phyloP scores from a whole-genome alignment of 2,113 vertebrate species.

The Parus major region DNA sequence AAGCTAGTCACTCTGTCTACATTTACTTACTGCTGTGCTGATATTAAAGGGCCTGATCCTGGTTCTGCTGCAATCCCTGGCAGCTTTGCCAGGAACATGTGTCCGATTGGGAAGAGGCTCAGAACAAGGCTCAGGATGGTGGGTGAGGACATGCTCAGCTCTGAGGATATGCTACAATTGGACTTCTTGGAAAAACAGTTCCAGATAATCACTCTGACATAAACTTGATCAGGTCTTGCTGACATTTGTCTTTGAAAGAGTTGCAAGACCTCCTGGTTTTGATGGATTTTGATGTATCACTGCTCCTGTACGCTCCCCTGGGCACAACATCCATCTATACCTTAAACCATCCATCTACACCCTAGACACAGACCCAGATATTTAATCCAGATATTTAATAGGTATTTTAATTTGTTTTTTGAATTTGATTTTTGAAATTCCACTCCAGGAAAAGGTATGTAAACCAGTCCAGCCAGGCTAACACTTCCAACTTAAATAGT shows the following conservation, averaged over 20 bases:
- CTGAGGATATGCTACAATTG: not conserved
- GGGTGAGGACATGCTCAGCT: not conserved
- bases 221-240: not conserved
- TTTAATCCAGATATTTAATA: not conserved
- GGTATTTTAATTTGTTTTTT: not conserved
- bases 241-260: not conserved
- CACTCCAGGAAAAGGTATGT: not conserved
- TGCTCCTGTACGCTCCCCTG: fast-evolving
- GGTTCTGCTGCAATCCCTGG: not conserved
- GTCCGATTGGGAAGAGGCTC: not conserved
- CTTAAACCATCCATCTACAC: not conserved
- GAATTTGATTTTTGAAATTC: not conserved
- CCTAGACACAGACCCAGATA: not conserved
- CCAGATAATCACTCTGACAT: not conserved
- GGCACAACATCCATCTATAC: not conserved
- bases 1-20: not conserved
- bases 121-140: not conserved
- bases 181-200: not conserved
- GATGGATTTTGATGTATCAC: not conserved
- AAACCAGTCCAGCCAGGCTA: not conserved
- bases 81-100: not conserved
- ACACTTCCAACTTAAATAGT: not conserved
- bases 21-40: not conserved
- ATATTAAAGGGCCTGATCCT: not conserved
- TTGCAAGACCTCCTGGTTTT: not conserved